Evolutionary conservation across 2,113 vertebrate genomes (phyloP).

Genomic region (Microcebus jonahi): DNA sequence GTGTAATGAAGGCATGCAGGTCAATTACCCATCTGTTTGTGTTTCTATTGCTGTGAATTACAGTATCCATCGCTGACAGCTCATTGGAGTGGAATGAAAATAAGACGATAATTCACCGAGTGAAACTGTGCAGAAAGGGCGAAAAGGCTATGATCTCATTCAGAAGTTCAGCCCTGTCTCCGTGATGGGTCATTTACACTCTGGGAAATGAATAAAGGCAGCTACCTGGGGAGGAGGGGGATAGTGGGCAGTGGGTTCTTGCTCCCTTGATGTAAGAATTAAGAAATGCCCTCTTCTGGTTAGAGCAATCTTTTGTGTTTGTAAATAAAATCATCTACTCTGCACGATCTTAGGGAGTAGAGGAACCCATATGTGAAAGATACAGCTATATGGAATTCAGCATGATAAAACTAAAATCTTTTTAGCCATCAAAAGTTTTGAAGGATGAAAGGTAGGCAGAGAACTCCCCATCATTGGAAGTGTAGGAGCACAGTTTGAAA

Average conservation of each 20-base stretch:
- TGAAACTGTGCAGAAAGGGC: slow-evolving; percentile 80
- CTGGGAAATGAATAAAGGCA: slow-evolving; percentile 65
- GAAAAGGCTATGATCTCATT: slow-evolving; percentile 79
- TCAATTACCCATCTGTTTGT: slow-evolving; percentile 88
- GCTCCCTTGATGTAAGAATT: not conserved
- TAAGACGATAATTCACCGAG: slow-evolving; percentile 82
- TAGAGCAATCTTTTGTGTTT: not conserved
- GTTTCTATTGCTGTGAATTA: slow-evolving; percentile 81
- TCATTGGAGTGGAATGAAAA: slow-evolving; percentile 84
- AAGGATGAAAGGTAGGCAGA: not conserved
- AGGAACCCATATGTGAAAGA: not conserved
- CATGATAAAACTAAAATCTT: not conserved
- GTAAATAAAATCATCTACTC: not conserved
- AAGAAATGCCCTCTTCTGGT: not conserved
- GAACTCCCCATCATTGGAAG: not conserved
- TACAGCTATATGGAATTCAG: not conserved
- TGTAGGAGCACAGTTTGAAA: not conserved
- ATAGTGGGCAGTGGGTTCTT: not conserved
- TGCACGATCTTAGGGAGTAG: not conserved
- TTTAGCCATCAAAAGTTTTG: not conserved
- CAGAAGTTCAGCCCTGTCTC: slow-evolving; percentile 80
- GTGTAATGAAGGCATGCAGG: slow-evolving; percentile 79
- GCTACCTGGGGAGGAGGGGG: not conserved
- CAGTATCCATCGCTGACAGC: slow-evolving; percentile 82
- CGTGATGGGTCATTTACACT: slow-evolving; percentile 67